Conservation (phyloP, 2,888 invertebrate species). For the Ophion slaviceki region DNA sequence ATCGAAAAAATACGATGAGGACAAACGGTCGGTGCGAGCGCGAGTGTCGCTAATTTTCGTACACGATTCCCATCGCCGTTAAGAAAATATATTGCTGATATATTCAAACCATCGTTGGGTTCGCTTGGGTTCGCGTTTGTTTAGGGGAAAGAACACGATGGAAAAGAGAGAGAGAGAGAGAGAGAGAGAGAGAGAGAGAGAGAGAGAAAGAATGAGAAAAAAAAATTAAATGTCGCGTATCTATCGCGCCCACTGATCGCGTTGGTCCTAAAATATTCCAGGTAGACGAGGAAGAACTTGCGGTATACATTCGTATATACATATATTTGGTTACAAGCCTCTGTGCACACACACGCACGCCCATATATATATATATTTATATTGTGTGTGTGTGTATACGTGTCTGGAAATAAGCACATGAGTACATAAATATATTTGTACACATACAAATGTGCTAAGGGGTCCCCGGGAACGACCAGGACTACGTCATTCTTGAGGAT, state of each 20-base stretch:
- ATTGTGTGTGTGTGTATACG: background rate
- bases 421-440: conserved; percentile 1
- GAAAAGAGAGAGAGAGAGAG: background rate
- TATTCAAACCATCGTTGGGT: conserved; percentile 44
- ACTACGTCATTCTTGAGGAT: conserved; percentile 62
- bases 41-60: conserved; percentile 47
- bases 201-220: conserved; percentile 3
- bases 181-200: background rate
- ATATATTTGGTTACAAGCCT: background rate
- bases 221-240: conserved; percentile 22
- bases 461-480: conserved; percentile 33
- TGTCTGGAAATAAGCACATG: background rate
- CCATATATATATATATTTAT: no score
- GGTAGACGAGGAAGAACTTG: conserved; percentile 52
- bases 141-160: conserved; percentile 24
- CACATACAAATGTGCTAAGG: conserved; percentile 24
- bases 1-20: background rate
- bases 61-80: conserved; percentile 54
- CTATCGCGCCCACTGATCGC: conserved; percentile 43
- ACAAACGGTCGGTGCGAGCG: conserved; percentile 25
- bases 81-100: conserved; percentile 58
- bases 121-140: conserved; percentile 6
- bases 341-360: background rate
- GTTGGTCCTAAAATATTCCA: conserved; percentile 43
- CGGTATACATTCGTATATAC: conserved; percentile 14